Base-by-base conservation (phyloP, 2,113 vertebrate genomes). In the Ondatra zibethicus region DNA sequence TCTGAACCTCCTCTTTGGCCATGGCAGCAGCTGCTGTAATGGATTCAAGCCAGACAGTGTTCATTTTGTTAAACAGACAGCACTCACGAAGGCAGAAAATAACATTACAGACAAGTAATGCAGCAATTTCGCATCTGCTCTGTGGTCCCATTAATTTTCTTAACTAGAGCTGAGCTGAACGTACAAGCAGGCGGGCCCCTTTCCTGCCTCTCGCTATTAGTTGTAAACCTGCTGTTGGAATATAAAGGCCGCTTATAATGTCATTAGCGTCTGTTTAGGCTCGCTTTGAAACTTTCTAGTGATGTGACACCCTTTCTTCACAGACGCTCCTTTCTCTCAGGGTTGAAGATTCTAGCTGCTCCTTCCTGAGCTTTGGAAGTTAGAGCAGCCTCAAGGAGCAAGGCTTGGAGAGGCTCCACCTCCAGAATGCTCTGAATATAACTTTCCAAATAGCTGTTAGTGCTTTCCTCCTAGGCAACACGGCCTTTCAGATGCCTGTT, bases 121-220 rank as follows among this genome's bases (percentile, higher is more conserved):
- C 80, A 94, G 92, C 93, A 92, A 92, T 98, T 97, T 90, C 91
- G 95, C 96, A 89, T 98, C 96, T 97, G 94, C 98, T 97, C 95
- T 9, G 2, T 65, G 82, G 76, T 96, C 80, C 91, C 94, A 96
- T 97, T 98, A 94, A 97, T 98, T 98, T 98, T 97, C 95, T 97
- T 97, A 97, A 97, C 97, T 94, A 96, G 91, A 92, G 66, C 94
- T 94, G 50, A 90, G 36, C 91, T 95, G 94, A 97, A 87, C 93
- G 93, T 87, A 98, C 82, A 92, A 33, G 14, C 61, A 93, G 78
- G 58, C 91, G 73, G 50, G 70, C 97, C 95, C 94, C 75, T 97
- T 97, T 98, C 88, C 36, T 52, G 58, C 95, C 93, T 92, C 96
- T 96, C 68, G 42, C 92, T 97, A 92, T 97, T 95, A 96, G 95